Percentiles rank a stretch among this genome's conserved stretches.
phyloP scores from a whole-genome alignment of 1,140 invertebrate genomes.

The Microplitis demolitor region DNA sequence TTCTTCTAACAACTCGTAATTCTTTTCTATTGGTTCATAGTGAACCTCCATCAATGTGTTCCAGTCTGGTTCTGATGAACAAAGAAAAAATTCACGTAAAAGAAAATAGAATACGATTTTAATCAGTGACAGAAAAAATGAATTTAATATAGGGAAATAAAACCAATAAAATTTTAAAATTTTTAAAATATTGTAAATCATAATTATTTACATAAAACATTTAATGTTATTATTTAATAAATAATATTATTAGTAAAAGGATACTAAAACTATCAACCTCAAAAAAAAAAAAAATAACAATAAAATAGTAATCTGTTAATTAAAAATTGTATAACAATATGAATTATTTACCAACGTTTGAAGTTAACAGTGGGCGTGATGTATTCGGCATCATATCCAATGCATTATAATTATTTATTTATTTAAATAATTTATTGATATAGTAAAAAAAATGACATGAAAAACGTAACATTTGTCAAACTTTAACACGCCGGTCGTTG shows the following conservation, averaged over 20 bases:
- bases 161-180: too few relatives aligned
- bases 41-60: slow-evolving; percentile 64
- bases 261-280: slow-evolving; percentile 41
- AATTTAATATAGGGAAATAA: too few relatives aligned
- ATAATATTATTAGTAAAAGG: too few relatives aligned
- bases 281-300: slow-evolving; percentile 19
- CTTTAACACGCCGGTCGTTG: slow-evolving; percentile 52
- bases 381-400: slow-evolving; percentile 58
- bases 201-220: too few relatives aligned
- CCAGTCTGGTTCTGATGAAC: slow-evolving; percentile 50
- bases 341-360: slow-evolving; percentile 42
- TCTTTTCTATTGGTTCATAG: slow-evolving; percentile 65
- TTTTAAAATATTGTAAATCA: too few relatives aligned
- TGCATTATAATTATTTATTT: slow-evolving; percentile 44
- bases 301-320: slow-evolving; percentile 32
- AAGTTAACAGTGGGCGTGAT: slow-evolving; percentile 50
- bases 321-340: neutral
- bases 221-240: too few relatives aligned
- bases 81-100: neutral
- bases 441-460: slow-evolving; percentile 44
- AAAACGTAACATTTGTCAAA: slow-evolving; percentile 48
- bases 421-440: slow-evolving; percentile 33
- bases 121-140: slow-evolving; percentile 11
- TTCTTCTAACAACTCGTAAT: slow-evolving; percentile 66
- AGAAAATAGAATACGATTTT: too few relatives aligned